Conservation (phyloP, 35 echinoderm and acorn worm species). For the Anneissia japonica region DNA sequence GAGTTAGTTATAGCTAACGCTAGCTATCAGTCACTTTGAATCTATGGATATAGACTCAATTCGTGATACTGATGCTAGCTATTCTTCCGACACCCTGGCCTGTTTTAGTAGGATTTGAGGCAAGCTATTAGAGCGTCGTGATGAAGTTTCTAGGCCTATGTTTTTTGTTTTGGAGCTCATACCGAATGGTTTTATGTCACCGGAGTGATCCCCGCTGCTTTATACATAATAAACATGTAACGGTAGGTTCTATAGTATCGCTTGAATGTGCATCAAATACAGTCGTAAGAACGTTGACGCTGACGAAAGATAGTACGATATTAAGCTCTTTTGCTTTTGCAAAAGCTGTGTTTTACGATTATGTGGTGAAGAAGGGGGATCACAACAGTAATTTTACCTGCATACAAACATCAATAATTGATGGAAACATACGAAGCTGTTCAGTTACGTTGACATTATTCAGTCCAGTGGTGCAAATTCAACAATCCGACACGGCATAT, state of each 20-base stretch:
- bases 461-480: background rate
- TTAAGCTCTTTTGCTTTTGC: background rate
- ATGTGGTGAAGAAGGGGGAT: background rate
- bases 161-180: background rate
- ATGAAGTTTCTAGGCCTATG: background rate
- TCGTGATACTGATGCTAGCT: background rate
- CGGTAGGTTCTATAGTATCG: background rate
- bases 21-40: background rate
- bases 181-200: background rate
- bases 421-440: background rate
- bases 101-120: background rate
- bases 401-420: background rate
- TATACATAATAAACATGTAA: background rate
- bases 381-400: background rate
- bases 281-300: background rate
- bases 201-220: background rate
- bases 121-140: background rate
- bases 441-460: background rate
- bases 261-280: background rate
- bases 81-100: background rate
- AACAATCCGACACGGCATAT: background rate
- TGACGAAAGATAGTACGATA: background rate
- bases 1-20: background rate
- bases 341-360: background rate
- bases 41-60: background rate